phyloP scores from a whole-genome alignment of 2,888 invertebrate species.

The Agrilus cyanescens region DNA sequence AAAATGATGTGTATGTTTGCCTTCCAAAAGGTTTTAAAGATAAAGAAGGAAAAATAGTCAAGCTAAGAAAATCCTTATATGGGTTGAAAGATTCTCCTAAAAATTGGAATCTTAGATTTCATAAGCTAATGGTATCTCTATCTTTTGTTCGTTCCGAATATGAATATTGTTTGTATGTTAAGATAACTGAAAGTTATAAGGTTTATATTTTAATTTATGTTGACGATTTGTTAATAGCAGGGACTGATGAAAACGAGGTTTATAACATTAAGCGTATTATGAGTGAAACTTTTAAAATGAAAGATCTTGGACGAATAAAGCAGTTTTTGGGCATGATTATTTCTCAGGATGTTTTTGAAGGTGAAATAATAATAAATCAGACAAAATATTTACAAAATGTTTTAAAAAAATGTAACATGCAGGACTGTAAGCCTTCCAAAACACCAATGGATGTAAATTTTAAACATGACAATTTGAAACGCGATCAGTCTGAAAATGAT shows the following conservation, averaged over 20 bases:
- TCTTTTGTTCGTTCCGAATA: background rate
- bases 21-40: constrained; percentile 1
- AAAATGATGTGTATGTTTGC: background rate
- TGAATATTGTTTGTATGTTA: constrained; percentile 3
- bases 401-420: constrained; percentile 3
- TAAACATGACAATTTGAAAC: constrained; percentile 3
- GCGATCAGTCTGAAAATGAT: constrained; percentile 6
- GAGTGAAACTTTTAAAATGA: constrained; percentile 1
- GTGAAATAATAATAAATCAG: constrained; percentile 1
- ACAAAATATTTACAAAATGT: constrained; percentile 1
- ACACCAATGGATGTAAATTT: constrained; percentile 10
- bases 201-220: constrained; percentile 1
- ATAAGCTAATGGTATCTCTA: background rate
- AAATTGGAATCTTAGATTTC: too few species aligned
- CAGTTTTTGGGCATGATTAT: constrained; percentile 2
- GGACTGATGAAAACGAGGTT: background rate
- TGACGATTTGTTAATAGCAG: constrained; percentile 3
- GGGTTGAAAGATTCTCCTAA: too few species aligned
- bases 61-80: background rate
- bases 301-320: background rate
- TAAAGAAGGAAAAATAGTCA: background rate
- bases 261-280: background rate
- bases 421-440: constrained; percentile 6
- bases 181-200: constrained; percentile 1
- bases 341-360: background rate